A percentile compares a stretch with the other conserved stretches of the same genome.
Conservation (phyloP, 92 coral and sea anemone species). For the Parazoanthus swiftii region DNA sequence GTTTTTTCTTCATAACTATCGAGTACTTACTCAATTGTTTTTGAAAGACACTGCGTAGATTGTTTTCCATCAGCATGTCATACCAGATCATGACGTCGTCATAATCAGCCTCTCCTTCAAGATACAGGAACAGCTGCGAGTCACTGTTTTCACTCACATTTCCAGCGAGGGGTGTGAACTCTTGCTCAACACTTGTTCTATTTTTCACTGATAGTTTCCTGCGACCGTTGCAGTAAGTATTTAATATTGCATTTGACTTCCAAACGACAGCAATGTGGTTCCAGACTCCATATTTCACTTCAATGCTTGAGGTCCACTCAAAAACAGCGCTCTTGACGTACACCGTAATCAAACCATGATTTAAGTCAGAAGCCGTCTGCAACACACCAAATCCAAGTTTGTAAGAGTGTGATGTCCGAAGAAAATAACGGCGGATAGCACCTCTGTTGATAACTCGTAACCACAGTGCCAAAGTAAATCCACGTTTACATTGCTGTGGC, state of each 20-base stretch:
- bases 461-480: slow-evolving; percentile 27
- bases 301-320: slow-evolving; percentile 7
- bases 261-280: slow-evolving; percentile 20
- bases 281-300: not conserved
- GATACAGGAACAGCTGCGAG: slow-evolving; percentile 13
- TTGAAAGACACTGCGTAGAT: not conserved
- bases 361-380: not conserved
- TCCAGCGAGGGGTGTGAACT: not conserved
- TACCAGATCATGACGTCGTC: slow-evolving; percentile 29
- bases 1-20: too few relatives aligned
- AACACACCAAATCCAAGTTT: slow-evolving; percentile 25
- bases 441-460: not conserved
- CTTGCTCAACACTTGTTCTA: not conserved
- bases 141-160: not conserved
- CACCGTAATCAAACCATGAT: not conserved
- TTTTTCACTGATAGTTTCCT: not conserved
- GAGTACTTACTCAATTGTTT: slow-evolving; percentile 27
- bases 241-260: not conserved
- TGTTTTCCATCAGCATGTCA: not conserved
- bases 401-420: not conserved
- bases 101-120: slow-evolving; percentile 29
- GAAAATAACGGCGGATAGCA: not conserved
- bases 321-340: not conserved
- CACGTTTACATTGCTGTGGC: slow-evolving; percentile 21
- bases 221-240: slow-evolving; percentile 6